Evolutionary conservation across 1,140 invertebrate genomes (phyloP), one percentile per base, ranked within the genome.

Genomic region (Hetaerina americana): DNA sequence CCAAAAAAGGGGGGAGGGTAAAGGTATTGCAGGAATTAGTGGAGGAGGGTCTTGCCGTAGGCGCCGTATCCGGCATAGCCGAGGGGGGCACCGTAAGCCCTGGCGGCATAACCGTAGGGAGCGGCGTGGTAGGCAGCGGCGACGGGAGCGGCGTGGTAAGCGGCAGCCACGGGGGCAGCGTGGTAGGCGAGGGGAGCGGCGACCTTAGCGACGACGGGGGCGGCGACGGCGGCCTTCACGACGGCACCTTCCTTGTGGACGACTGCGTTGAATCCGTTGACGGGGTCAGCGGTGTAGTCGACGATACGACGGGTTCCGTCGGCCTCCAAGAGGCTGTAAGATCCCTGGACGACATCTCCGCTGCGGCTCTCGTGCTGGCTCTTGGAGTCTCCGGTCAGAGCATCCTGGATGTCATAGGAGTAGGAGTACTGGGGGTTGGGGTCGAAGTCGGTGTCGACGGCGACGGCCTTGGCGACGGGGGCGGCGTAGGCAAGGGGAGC

Each of bases 211-310:
- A 74, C 75, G n/a, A 74, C 71, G 22, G 75, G 77, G 18, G 76
- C 73, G 3, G 76, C 74, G 49, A n/a, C 76, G 0, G 78, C 79
- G 8, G 80, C 80, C 69, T 81, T 79, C 26, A 82, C 80, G 67
- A 82, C 78, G 24, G 82, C 79, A 1, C 83, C 81, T 76, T 88
- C 85, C 5, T 84, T 82, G 68, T 83, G 83, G 8, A 91, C 85
- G 24, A 87, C 80, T 0, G 89, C 89, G 79, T 89, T 86, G 79
- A 90, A 89, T 74, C 89, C 89, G 76, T 84, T 87, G 77, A 90
- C 84, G 24, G 87, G 84, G 77, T 90, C 89, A 71, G 89, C 88
- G 40, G 87, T 89, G 81, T 91, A 92, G 28, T 89, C 86, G 68
- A 90, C 89, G 74, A 87, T 87, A 73, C 89, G 85, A 75, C 85